Evolutionary conservation across 2,888 invertebrate genomes (phyloP), one percentile per base, ranked within the genome.

Genomic region (Masnerella sp.): DNA sequence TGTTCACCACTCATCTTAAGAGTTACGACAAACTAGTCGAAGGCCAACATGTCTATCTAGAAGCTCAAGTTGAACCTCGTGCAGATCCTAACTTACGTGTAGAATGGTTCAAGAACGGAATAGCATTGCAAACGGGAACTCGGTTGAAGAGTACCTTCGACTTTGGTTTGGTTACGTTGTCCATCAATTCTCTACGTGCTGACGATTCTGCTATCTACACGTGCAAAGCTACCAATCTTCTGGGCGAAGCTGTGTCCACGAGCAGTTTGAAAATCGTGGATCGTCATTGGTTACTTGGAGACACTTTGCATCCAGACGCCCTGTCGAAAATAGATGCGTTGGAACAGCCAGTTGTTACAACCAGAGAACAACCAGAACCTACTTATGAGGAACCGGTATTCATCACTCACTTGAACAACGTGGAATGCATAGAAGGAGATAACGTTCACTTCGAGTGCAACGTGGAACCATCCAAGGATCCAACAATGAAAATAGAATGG

Each of bases 121-220:
- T 94, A 42, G 91, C 95, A 0, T 89, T 96, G 12, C 94, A 95
- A 68, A 95, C 95, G 69, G 96, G 96, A 78, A 94, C 97, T 28
- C 92, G 98, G 79, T 91, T 98, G 74, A 94, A 96, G 84, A 97
- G 97, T 79, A 95, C 96, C 18, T 96, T 98, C 84, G 99, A 99
- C 87, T 99, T 99, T 88, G 99, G 99, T 45, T 91, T 97, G 71
- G 98, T 99, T 0, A 96, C 97, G 0, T 88, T 98, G 20, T 96
- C 97, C 11, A 94, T 98, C 71, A 95, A 96, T 83, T 93, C 96
- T 1, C 84, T 97, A 38, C 91, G 97, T 80, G 91, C 92, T 47
- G 96, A 97, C 81, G 98, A 99, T 88, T 96, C 96, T 1, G 98
- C 97, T 4, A 94, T 97, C 80, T 99, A 98, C 85, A 96, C 96